A percentile compares a stretch with the other conserved stretches of the same genome.
Evolutionary conservation across 35 echinoderm and acorn worm species (phyloP).

Genomic region (Diadema setosum): DNA sequence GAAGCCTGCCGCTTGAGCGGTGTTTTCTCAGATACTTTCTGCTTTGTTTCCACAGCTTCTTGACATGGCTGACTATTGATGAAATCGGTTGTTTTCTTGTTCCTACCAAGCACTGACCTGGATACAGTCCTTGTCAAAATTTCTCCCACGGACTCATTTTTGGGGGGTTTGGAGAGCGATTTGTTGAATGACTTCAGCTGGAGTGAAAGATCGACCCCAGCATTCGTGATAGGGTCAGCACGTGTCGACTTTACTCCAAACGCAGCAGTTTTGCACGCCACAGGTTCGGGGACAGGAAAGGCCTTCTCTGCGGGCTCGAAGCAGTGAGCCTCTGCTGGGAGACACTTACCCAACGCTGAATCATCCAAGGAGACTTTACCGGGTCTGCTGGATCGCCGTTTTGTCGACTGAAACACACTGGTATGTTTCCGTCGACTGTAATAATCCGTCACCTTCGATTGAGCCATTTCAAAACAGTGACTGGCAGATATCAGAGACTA

Average conservation of each 20-base stretch:
- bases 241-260: too few species aligned
- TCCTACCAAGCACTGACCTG: neutral
- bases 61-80: too few species aligned
- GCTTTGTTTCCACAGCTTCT: neutral
- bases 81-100: neutral
- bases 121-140: neutral
- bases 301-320: neutral
- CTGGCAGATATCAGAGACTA: too few species aligned
- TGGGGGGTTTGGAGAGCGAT: neutral
- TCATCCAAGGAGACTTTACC: too few species aligned
- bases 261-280: neutral
- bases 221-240: neutral
- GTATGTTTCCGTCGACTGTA: neutral
- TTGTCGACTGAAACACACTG: neutral
- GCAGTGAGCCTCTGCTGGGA: too few species aligned
- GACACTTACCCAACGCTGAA: too few species aligned
- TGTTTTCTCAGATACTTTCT: neutral
- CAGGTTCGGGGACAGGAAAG: neutral
- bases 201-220: neutral
- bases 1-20: neutral
- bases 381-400: neutral
- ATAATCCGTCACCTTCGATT: constrained; percentile 7
- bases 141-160: neutral
- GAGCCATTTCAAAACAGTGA: too few species aligned
- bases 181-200: neutral